Evolutionary conservation across 2,888 invertebrate species (phyloP).

Genomic region (Galeruca laticollis): DNA sequence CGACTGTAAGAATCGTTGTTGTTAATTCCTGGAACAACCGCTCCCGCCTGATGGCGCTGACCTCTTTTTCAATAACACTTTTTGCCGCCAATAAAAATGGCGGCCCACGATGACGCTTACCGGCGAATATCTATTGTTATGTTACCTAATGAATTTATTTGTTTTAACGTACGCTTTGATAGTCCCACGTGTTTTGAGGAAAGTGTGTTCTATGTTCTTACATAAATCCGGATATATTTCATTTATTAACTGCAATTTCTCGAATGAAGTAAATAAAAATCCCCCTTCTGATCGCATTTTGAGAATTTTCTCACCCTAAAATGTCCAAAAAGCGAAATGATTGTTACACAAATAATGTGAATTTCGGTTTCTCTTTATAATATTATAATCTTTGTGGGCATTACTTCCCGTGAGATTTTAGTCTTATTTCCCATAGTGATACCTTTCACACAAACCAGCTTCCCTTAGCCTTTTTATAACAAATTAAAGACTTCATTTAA

Average conservation of each 20-base stretch:
- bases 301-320: background rate
- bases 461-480: background rate
- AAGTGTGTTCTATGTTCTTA: background rate
- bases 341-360: background rate
- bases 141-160: constrained; percentile 58
- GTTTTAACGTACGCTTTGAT: constrained; percentile 58
- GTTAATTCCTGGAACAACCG: constrained; percentile 56
- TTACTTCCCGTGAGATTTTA: constrained; percentile 28
- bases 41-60: constrained; percentile 58
- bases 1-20: constrained; percentile 15
- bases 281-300: background rate
- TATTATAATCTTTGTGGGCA: too few species aligned
- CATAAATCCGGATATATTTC: background rate
- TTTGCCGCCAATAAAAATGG: constrained; percentile 51
- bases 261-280: background rate
- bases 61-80: constrained; percentile 49
- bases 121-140: constrained; percentile 55
- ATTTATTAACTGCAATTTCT: background rate
- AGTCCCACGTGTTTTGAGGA: constrained; percentile 54
- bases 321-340: too few species aligned
- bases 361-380: background rate
- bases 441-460: constrained; percentile 17
- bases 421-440: constrained; percentile 10
- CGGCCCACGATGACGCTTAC: constrained; percentile 53
- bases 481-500: background rate